Conservation (phyloP, 2,888 invertebrate genomes). For the Rhimphoctona megacephalus region DNA sequence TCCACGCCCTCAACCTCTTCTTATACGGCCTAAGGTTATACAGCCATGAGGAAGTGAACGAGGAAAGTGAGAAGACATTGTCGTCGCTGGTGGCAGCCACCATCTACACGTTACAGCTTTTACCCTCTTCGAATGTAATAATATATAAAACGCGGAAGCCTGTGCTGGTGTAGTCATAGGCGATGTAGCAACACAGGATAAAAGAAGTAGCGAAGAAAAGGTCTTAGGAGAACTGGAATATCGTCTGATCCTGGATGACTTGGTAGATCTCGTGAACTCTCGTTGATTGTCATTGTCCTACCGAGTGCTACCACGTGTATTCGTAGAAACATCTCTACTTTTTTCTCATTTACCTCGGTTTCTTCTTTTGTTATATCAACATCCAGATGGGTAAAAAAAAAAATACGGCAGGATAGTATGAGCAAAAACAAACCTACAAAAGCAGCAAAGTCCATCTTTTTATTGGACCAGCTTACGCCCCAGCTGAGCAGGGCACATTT, state of each 20-base stretch:
- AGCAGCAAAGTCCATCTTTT: not conserved
- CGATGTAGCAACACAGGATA: constrained; percentile 19
- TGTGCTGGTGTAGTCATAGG: constrained; percentile 15
- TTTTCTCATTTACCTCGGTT: not conserved
- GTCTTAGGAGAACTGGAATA: constrained; percentile 41
- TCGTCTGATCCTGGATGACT: constrained; percentile 24
- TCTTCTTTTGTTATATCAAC: not conserved
- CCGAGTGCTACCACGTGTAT: constrained; percentile 13
- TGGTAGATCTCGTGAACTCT: constrained; percentile 25
- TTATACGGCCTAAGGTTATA: constrained; percentile 36
- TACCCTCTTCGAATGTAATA: constrained; percentile 49
- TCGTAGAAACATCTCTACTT: not conserved
- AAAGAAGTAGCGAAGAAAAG: not conserved
- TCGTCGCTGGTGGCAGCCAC: constrained; percentile 21
- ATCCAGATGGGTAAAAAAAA: not conserved
- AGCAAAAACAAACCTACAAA: not conserved
- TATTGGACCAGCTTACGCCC: not conserved
- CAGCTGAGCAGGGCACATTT: not conserved
- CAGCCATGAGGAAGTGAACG: constrained; percentile 27
- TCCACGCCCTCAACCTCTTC: constrained; percentile 28
- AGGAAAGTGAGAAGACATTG: constrained; percentile 44
- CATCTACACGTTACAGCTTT: constrained; percentile 49
- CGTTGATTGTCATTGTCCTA: constrained; percentile 12
- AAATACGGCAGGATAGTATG: not conserved
- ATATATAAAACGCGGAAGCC: constrained; percentile 45